Percentiles rank a stretch among this genome's conserved stretches.
phyloP scores from a whole-genome alignment of 1,140 invertebrate genomes.

The Cylas formicarius region DNA sequence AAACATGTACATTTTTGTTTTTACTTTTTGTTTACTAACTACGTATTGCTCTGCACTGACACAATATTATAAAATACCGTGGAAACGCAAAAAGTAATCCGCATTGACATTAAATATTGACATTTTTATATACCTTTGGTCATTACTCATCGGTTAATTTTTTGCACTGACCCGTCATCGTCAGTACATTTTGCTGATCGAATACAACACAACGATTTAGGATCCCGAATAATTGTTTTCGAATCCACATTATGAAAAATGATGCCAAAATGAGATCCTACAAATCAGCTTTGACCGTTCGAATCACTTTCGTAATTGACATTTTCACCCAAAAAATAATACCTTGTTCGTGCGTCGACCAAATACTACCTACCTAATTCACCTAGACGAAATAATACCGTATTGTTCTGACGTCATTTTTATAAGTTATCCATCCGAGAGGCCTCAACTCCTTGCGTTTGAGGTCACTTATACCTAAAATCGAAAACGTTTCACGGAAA shows the following conservation, averaged over 20 bases:
- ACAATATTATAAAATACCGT: conserved; percentile 26
- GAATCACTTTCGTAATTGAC: conserved; percentile 12
- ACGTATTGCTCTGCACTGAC: conserved; percentile 45
- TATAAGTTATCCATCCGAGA: too few species aligned
- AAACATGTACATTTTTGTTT: conserved; percentile 23
- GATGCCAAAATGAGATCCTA: too few species aligned
- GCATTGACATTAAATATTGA: conserved; percentile 44
- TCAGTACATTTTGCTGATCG: conserved; percentile 19
- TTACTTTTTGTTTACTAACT: conserved; percentile 32
- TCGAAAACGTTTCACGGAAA: conserved; percentile 25
- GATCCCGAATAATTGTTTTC: too few species aligned
- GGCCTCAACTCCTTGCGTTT: too few species aligned
- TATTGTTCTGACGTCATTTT: too few species aligned
- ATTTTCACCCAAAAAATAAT: conserved; percentile 7
- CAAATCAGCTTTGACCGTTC: too few species aligned
- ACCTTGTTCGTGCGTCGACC: too few species aligned
- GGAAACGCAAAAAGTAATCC: conserved; percentile 25
- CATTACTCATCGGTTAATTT: conserved; percentile 23
- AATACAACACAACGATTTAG: conserved; percentile 12
- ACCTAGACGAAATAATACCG: too few species aligned
- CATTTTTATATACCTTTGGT: conserved; percentile 42
- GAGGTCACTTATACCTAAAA: too few species aligned
- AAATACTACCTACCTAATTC: too few species aligned
- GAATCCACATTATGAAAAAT: too few species aligned
- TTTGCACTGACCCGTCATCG: conserved; percentile 17